Percentiles rank a stretch among this genome's conserved stretches.
These are phyloP conservation scores for Malurus alboscapulatus DNA, from an alignment of 2,113 vertebrate genomes.

Conservation along the genomic window DNA sequence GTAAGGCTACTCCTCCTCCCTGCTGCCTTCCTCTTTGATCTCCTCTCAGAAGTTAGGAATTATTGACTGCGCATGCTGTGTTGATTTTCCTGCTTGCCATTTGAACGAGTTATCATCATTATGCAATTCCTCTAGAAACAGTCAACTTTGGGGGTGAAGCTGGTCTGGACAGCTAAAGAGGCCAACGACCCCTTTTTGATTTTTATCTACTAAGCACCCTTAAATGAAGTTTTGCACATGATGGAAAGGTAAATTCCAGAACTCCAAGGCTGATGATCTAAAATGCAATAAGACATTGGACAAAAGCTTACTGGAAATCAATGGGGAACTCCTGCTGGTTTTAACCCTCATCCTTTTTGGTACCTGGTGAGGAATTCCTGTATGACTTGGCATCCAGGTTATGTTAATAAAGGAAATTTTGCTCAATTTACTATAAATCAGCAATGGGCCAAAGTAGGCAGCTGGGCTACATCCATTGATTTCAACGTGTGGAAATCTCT, in stretches of 20 bases:
- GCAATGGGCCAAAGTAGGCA: neutral
- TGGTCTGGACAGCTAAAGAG: neutral
- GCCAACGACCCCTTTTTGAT: neutral
- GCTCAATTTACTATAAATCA: conserved; percentile 18
- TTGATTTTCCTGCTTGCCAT: conserved; percentile 43
- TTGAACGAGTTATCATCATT: conserved; percentile 42
- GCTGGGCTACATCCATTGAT: neutral
- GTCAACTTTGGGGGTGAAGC: neutral
- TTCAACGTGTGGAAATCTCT: neutral
- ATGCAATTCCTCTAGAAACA: neutral
- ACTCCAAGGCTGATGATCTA: neutral
- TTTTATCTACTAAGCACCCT: neutral
- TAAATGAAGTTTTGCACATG: neutral
- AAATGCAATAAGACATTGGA: neutral
- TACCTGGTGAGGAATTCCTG: neutral
- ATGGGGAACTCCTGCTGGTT: neutral
- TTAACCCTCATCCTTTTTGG: neutral
- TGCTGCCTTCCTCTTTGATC: conserved; percentile 49
- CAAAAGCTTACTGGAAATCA: neutral
- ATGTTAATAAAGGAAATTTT: neutral
- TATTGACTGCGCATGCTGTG: neutral
- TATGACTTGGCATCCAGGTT: neutral
- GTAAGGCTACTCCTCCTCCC: conserved; percentile 35
- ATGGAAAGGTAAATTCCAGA: neutral
- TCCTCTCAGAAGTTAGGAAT: conserved; percentile 37